These are phyloP conservation scores for Gymnarchus niloticus DNA, from an alignment of 2,113 vertebrate species.

Conservation along the genomic window DNA sequence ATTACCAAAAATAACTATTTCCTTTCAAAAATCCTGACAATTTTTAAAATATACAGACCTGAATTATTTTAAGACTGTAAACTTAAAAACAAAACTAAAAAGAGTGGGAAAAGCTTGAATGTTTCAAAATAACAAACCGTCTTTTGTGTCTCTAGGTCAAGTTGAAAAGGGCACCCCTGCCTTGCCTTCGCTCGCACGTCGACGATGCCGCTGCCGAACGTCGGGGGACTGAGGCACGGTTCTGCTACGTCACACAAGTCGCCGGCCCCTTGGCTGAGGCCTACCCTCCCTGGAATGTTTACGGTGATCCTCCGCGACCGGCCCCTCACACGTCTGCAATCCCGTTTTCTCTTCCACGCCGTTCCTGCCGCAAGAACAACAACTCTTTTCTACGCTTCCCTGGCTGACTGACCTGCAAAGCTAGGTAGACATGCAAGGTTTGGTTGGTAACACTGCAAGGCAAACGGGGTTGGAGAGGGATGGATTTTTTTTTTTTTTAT, in stretches of 20 bases:
- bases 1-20: constrained; percentile 76
- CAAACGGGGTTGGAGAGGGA: neutral
- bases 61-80: constrained; percentile 71
- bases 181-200: constrained; percentile 33
- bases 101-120: constrained; percentile 32
- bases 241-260: neutral
- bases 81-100: constrained; percentile 47
- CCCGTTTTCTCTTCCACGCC: neutral
- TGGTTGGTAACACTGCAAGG: constrained; percentile 10
- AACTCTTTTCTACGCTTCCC: neutral
- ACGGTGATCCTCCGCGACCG: neutral
- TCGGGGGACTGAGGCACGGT: neutral
- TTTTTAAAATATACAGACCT: constrained; percentile 68
- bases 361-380: neutral
- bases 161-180: constrained; percentile 30
- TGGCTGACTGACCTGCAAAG: neutral
- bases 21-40: constrained; percentile 70
- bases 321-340: neutral
- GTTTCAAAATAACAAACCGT: constrained; percentile 38
- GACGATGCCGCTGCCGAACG: neutral
- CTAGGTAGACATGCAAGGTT: neutral
- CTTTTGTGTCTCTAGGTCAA: constrained; percentile 34
- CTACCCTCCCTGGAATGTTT: constrained; percentile 5
- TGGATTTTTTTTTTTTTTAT: constrained; percentile 14
- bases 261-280: neutral